Evolutionary conservation across 2,113 vertebrate genomes (phyloP).

Genomic region (Microcebus murinus): DNA sequence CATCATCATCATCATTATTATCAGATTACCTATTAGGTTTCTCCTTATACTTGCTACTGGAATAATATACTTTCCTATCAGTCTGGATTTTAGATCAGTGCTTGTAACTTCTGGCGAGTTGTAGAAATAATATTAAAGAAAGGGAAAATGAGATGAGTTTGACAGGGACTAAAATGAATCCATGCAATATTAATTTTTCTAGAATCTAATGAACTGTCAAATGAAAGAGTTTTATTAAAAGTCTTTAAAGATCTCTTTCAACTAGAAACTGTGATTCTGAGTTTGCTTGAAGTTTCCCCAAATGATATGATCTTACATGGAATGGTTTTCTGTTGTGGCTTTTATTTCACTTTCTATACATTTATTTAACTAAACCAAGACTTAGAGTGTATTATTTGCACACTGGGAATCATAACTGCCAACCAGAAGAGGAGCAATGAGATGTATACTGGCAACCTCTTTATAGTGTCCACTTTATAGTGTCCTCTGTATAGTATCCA

Average conservation of each 20-base stretch:
- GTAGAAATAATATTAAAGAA: neutral
- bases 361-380: neutral
- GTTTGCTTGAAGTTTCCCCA: neutral
- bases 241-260: neutral
- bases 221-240: constrained; percentile 32
- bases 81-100: neutral
- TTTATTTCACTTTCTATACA: neutral
- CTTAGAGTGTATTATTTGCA: neutral
- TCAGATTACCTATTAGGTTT: neutral
- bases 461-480: neutral
- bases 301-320: neutral
- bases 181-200: constrained; percentile 35
- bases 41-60: neutral
- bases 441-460: neutral
- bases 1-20: neutral
- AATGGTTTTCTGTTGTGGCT: neutral
- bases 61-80: neutral
- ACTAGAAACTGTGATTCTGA: constrained; percentile 11
- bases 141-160: constrained; percentile 29
- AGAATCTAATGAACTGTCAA: constrained; percentile 11
- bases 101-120: neutral
- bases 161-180: neutral
- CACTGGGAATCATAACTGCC: neutral
- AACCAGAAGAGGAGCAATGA: neutral
- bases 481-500: neutral